A percentile compares a stretch with the other conserved stretches of the same genome.
phyloP scores from a whole-genome alignment of 30 jellyfish, hydroid and myxozoan genomes.

The Clytia hemisphaerica region DNA sequence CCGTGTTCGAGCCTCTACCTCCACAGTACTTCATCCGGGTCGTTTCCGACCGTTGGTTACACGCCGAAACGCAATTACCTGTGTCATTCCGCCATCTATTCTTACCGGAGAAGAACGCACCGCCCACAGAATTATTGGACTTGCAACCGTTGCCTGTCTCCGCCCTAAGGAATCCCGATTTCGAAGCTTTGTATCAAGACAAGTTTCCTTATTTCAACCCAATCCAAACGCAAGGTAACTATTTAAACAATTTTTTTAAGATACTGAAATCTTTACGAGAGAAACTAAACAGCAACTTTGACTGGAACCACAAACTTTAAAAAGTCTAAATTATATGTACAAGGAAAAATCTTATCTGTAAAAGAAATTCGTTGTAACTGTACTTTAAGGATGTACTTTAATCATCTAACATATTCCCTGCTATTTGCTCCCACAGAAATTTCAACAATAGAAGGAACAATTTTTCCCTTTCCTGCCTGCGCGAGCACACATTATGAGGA shows the following conservation, averaged over 20 bases:
- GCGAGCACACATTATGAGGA: no score
- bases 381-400: no score
- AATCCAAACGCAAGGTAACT: slow-evolving; percentile 94
- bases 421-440: no score
- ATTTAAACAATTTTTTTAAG: neutral
- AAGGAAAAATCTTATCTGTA: no score
- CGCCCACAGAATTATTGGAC: slow-evolving; percentile 94
- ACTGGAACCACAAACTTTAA: no score
- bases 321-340: no score
- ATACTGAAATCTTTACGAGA: neutral
- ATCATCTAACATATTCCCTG: no score
- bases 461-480: neutral
- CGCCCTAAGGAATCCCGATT: slow-evolving; percentile 80
- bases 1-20: slow-evolving; percentile 95
- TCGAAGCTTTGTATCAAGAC: slow-evolving; percentile 77
- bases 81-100: slow-evolving; percentile 87
- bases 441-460: neutral
- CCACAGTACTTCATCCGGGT: slow-evolving; percentile 97
- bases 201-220: slow-evolving; percentile 95
- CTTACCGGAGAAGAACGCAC: slow-evolving; percentile 97
- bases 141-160: slow-evolving; percentile 96
- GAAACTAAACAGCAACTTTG: neutral
- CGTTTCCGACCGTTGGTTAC: slow-evolving; percentile 97
- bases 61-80: slow-evolving; percentile 93
- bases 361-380: no score